These are phyloP conservation scores for Philereme vetulata DNA, from an alignment of 2,888 invertebrate genomes.

Conservation along the genomic window DNA sequence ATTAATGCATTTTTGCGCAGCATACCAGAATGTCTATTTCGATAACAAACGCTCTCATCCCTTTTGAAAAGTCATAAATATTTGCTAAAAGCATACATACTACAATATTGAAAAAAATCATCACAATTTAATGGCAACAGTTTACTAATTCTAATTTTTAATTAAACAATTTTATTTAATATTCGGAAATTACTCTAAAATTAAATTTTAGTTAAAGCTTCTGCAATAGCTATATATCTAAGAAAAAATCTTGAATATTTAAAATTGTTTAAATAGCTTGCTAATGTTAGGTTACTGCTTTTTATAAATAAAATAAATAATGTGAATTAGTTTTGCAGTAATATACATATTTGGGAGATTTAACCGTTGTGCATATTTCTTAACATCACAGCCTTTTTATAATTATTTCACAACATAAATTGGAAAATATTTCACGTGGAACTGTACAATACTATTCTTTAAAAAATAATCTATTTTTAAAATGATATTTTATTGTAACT, in stretches of 20 bases:
- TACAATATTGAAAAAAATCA: conserved; percentile 27
- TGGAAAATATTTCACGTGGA: not conserved
- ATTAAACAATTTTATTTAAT: conserved; percentile 20
- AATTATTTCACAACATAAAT: conserved; percentile 18
- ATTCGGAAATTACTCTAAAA: conserved; percentile 28
- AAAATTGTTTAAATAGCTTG: conserved; percentile 18
- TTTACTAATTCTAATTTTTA: conserved; percentile 26
- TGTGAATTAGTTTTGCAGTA: not conserved
- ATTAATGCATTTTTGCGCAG: conserved; percentile 32
- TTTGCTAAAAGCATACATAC: conserved; percentile 29
- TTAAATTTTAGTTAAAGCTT: conserved; percentile 35
- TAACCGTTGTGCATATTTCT: conserved; percentile 23
- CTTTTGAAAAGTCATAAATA: conserved; percentile 12
- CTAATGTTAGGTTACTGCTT: conserved; percentile 25
- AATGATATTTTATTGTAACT: not conserved
- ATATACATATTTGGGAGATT: conserved; percentile 4
- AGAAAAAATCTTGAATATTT: conserved; percentile 18
- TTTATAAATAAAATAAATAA: conserved; percentile 11
- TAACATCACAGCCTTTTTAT: conserved; percentile 30
- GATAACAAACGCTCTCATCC: conserved; percentile 17
- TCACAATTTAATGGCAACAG: conserved; percentile 31
- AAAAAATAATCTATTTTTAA: not conserved
- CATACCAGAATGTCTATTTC: conserved; percentile 17
- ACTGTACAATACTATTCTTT: not conserved
- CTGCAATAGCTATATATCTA: conserved; percentile 31